Evolutionary conservation across 2,888 invertebrate genomes (phyloP).

Genomic region (Drosophila meridionalis): DNA sequence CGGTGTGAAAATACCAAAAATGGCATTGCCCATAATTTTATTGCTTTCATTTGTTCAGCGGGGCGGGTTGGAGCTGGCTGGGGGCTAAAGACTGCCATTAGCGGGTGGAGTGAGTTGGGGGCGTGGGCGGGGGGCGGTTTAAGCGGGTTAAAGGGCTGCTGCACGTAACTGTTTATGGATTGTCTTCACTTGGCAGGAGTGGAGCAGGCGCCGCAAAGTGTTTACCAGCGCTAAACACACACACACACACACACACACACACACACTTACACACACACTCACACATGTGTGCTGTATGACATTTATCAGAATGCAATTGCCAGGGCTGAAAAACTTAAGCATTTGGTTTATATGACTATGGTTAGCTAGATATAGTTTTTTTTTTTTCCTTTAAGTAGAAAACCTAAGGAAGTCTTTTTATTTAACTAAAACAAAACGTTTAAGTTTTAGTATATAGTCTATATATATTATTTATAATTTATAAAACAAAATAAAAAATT

Average conservation of each 20-base stretch:
- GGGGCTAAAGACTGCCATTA: constrained; percentile 16
- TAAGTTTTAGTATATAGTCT: no score
- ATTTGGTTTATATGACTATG: not conserved
- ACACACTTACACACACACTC: constrained; percentile 17
- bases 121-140: not conserved
- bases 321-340: not conserved
- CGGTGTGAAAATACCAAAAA: constrained; percentile 74
- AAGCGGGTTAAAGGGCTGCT: constrained; percentile 44
- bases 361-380: no score
- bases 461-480: no score
- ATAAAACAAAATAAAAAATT: no score
- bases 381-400: no score
- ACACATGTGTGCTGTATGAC: not conserved
- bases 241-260: constrained; percentile 15
- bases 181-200: constrained; percentile 1
- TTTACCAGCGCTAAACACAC: constrained; percentile 8
- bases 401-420: no score
- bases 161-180: constrained; percentile 17
- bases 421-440: no score
- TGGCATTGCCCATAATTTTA: constrained; percentile 74
- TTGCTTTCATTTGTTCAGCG: constrained; percentile 62
- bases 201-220: constrained; percentile 14
- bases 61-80: not conserved
- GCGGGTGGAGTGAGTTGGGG: not conserved
- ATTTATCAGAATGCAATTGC: constrained; percentile 15